Conservation (phyloP, 2,113 vertebrate species). For the Rattus rattus region DNA sequence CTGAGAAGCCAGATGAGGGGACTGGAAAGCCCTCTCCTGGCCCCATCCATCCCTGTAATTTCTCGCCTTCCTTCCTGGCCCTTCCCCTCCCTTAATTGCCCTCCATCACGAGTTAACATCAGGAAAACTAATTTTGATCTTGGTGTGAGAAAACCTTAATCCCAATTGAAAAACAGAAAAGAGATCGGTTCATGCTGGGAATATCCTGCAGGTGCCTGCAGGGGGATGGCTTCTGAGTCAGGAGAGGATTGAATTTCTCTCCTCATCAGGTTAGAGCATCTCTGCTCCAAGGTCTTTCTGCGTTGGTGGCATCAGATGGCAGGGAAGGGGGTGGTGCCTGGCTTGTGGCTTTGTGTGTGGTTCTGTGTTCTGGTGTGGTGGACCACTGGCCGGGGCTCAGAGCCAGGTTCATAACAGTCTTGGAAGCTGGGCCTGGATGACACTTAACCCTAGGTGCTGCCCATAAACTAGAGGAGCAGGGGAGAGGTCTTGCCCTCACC, state of each 20-base stretch:
- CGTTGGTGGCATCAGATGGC: neutral
- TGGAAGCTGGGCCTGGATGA: neutral
- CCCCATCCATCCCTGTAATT: neutral
- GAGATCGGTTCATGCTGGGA: neutral
- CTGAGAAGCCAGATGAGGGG: neutral
- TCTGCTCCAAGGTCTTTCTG: neutral
- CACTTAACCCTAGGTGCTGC: neutral
- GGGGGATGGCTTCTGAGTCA: constrained; percentile 31
- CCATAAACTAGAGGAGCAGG: neutral
- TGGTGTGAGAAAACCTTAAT: constrained; percentile 53
- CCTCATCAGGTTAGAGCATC: neutral
- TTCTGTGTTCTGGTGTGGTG: too few species aligned
- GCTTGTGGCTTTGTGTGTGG: neutral
- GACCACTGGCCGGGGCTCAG: neutral
- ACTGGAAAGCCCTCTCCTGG: too few species aligned
- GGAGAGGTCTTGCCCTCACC: neutral
- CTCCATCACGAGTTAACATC: constrained; percentile 1
- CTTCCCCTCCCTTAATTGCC: neutral
- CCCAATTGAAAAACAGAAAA: neutral
- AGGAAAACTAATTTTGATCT: constrained; percentile 61
- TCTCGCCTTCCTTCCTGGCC: neutral
- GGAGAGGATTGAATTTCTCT: neutral
- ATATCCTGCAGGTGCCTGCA: neutral
- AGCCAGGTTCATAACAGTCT: neutral
- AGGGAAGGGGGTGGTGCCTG: neutral